Evolutionary conservation across 2,888 invertebrate genomes (phyloP).

Genomic region (Andrena marginata): DNA sequence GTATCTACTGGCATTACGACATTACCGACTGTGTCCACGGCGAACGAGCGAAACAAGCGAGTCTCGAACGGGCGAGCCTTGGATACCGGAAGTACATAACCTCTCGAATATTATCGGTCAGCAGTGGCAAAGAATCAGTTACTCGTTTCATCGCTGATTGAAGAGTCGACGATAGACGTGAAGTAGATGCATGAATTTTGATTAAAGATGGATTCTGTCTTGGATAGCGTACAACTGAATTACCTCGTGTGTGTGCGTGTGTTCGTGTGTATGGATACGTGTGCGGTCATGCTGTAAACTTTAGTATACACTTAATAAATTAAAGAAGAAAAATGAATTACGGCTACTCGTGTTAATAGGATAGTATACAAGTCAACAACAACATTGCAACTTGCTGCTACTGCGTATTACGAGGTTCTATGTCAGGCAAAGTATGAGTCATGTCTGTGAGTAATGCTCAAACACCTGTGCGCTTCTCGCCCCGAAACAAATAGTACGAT

Average conservation of each 20-base stretch:
- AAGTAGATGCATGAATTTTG: conserved; percentile 66
- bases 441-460: conserved; percentile 40
- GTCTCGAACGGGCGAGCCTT: background rate
- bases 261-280: conserved; percentile 58
- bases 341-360: conserved; percentile 70
- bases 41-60: background rate
- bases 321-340: conserved; percentile 52
- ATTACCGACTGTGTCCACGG: background rate
- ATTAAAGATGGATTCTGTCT: conserved; percentile 65
- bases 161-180: conserved; percentile 84
- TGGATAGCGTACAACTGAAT: conserved; percentile 54
- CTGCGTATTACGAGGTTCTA: conserved; percentile 74
- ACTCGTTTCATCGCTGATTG: conserved; percentile 80
- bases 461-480: conserved; percentile 15
- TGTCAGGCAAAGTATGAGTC: conserved; percentile 75
- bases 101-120: conserved; percentile 71
- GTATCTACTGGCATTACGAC: no score
- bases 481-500: background rate
- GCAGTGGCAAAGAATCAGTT: conserved; percentile 63
- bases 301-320: conserved; percentile 65
- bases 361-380: conserved; percentile 67
- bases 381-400: conserved; percentile 74
- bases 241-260: conserved; percentile 41
- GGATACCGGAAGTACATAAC: conserved; percentile 73
- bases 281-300: conserved; percentile 73